Conservation (phyloP, 2,113 vertebrate species). For the Gymnobelideus leadbeateri region DNA sequence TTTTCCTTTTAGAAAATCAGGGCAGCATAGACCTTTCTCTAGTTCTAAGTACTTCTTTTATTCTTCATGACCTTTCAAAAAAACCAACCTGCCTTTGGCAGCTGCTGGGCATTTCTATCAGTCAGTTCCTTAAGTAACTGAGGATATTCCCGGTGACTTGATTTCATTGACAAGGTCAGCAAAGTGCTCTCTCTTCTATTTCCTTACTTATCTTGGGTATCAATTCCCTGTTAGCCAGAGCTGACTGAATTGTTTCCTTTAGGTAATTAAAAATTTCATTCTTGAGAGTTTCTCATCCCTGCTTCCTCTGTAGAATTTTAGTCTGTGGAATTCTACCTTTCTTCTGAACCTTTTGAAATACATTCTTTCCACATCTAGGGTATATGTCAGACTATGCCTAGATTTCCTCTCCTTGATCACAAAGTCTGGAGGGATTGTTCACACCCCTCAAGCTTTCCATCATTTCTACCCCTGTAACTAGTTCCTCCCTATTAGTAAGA, state of each 20-base stretch:
- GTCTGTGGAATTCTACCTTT: neutral
- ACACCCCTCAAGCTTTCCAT: neutral
- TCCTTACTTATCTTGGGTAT: neutral
- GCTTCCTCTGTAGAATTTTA: neutral
- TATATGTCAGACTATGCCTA: neutral
- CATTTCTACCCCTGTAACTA: neutral
- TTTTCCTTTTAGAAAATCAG: neutral
- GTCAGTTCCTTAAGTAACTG: neutral
- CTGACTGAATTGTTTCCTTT: neutral
- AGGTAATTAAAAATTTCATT: neutral
- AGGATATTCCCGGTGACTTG: neutral
- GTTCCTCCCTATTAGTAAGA: neutral
- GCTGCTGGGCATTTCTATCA: neutral
- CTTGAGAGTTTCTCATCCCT: neutral
- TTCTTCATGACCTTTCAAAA: neutral
- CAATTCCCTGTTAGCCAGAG: neutral
- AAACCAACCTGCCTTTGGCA: neutral
- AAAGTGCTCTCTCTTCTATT: neutral
- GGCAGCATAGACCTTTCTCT: neutral
- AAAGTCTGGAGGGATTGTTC: neutral
- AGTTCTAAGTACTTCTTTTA: neutral
- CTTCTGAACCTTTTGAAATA: neutral
- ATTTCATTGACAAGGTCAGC: neutral
- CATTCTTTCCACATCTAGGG: neutral
- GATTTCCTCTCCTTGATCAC: neutral